Conservation (phyloP, 2,888 invertebrate genomes). For the Brachyptera risi region DNA sequence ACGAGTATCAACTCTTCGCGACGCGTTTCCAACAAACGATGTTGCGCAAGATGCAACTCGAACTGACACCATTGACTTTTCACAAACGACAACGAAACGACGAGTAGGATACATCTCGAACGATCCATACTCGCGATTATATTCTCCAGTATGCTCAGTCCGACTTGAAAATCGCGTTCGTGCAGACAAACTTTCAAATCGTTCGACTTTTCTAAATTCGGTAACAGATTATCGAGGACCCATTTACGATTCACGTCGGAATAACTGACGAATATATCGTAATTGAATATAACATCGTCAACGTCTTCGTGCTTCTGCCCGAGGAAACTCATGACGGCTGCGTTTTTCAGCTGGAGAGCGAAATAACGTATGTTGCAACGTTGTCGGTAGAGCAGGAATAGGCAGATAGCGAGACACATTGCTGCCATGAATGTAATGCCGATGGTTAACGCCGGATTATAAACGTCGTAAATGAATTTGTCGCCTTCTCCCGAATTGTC, state of each 20-base stretch:
- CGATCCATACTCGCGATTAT: conserved; percentile 65
- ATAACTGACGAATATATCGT: conserved; percentile 67
- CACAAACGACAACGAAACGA: conserved; percentile 60
- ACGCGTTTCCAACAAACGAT: conserved; percentile 57
- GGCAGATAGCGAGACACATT: not conserved
- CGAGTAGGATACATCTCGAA: conserved; percentile 58
- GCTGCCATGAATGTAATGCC: conserved; percentile 5
- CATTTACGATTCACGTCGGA: conserved; percentile 60
- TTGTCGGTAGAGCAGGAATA: conserved; percentile 46
- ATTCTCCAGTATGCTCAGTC: conserved; percentile 64
- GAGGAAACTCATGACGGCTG: conserved; percentile 52
- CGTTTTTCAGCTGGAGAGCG: conserved; percentile 54
- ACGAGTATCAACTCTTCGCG: conserved; percentile 60
- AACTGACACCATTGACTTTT: conserved; percentile 70
- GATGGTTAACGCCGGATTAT: conserved; percentile 19
- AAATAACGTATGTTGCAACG: conserved; percentile 56
- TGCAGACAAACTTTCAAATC: conserved; percentile 62
- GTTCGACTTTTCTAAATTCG: conserved; percentile 52
- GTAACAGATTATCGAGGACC: conserved; percentile 59
- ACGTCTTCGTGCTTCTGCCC: conserved; percentile 44
- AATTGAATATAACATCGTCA: conserved; percentile 44
- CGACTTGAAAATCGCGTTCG: conserved; percentile 68
- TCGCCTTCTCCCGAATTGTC: not conserved
- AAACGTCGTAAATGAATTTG: not conserved
- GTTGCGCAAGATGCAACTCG: conserved; percentile 67